Conservation (phyloP, 2,797 vertebrate species). For the Gastrophryne carolinensis region DNA sequence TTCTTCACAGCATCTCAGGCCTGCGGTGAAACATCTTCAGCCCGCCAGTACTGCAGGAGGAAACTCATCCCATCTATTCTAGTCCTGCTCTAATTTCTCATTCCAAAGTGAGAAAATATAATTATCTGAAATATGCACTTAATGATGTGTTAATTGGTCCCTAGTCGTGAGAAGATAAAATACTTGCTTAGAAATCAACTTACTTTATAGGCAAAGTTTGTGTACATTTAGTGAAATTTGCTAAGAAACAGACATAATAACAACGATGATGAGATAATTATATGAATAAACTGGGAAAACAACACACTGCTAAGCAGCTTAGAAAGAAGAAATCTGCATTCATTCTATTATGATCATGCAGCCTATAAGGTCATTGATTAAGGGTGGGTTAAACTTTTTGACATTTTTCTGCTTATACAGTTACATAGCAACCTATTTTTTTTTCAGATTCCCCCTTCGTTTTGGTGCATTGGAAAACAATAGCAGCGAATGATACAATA, state of each 20-base stretch:
- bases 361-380: too few relatives aligned
- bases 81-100: conserved; percentile 62
- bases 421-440: too few relatives aligned
- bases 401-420: too few relatives aligned
- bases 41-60: conserved; percentile 22
- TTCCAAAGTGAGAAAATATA: conserved; percentile 87
- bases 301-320: too few relatives aligned
- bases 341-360: too few relatives aligned
- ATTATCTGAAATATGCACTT: conserved; percentile 89
- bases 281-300: too few relatives aligned
- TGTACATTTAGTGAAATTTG: conserved; percentile 28
- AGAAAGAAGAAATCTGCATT: too few relatives aligned
- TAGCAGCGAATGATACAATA: too few relatives aligned
- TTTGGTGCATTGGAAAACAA: too few relatives aligned
- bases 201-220: conserved; percentile 33
- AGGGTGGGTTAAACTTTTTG: too few relatives aligned
- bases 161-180: conserved; percentile 80
- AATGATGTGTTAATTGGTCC: conserved; percentile 90
- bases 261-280: conserved; percentile 15
- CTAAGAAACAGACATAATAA: conserved; percentile 26
- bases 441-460: too few relatives aligned
- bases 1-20: conserved; percentile 24
- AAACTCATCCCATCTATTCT: conserved; percentile 41
- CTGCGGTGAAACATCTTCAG: conserved; percentile 28
- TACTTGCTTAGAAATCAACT: conserved; percentile 61